Conservation (phyloP, 2,888 invertebrate species). For the Agonopterix subpropinquella region DNA sequence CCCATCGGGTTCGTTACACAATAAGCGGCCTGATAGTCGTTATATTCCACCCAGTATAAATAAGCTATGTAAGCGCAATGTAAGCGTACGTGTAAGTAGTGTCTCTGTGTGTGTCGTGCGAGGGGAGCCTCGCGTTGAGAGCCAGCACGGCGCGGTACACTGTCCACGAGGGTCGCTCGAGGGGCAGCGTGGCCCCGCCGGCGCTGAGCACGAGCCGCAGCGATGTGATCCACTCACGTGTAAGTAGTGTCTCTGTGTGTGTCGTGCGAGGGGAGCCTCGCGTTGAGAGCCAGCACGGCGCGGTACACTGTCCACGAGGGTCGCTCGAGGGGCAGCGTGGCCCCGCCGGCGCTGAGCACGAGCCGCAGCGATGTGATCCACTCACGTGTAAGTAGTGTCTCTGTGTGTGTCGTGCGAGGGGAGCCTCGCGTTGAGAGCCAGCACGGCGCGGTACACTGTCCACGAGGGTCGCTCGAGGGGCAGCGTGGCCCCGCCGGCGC, state of each 20-base stretch:
- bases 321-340: constrained; percentile 82
- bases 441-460: constrained; percentile 96
- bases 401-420: constrained; percentile 89
- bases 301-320: constrained; percentile 95
- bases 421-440: constrained; percentile 79
- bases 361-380: constrained; percentile 90
- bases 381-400: no score
- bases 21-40: no score
- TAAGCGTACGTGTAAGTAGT: constrained; percentile 51
- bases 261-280: constrained; percentile 80
- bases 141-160: constrained; percentile 96
- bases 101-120: constrained; percentile 91
- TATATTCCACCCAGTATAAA: no score
- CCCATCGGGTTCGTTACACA: no score
- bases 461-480: constrained; percentile 88
- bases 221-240: no score
- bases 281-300: constrained; percentile 89
- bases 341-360: constrained; percentile 49
- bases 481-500: constrained; percentile 61
- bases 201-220: constrained; percentile 78
- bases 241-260: constrained; percentile 95
- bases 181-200: constrained; percentile 72
- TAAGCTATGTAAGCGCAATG: no score
- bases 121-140: constrained; percentile 74
- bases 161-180: constrained; percentile 91